A percentile compares a stretch with the other conserved stretches of the same genome.
phyloP scores from a whole-genome alignment of 1,140 invertebrate species.

The Reticulitermes speratus region DNA sequence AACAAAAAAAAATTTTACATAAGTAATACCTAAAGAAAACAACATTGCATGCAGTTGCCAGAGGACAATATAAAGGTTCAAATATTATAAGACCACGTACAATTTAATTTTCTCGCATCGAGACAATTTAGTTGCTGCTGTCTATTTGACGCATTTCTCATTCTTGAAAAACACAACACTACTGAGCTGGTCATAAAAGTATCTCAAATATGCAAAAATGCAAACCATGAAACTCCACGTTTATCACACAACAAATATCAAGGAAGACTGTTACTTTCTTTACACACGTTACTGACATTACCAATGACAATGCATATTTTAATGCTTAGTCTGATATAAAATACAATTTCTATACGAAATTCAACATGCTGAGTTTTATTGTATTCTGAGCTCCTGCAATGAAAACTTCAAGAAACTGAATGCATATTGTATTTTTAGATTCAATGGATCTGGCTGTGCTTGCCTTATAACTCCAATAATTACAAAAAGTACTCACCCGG shows the following conservation, averaged over 20 bases:
- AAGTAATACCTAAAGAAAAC: background rate
- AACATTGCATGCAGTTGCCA: background rate
- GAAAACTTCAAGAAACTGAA: background rate
- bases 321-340: background rate
- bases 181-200: background rate
- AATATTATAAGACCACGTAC: no score
- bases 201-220: background rate
- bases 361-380: background rate
- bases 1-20: background rate
- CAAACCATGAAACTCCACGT: background rate
- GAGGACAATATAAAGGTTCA: background rate
- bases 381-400: background rate
- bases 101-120: background rate
- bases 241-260: background rate
- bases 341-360: background rate
- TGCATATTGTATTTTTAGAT: background rate
- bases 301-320: background rate
- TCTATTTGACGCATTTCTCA: background rate
- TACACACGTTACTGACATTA: background rate
- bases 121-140: background rate
- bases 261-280: background rate
- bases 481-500: background rate
- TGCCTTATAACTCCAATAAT: background rate
- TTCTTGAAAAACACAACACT: background rate
- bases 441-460: background rate